phyloP scores from a whole-genome alignment of 2,113 vertebrate species.

The Uropsilus gracilis region DNA sequence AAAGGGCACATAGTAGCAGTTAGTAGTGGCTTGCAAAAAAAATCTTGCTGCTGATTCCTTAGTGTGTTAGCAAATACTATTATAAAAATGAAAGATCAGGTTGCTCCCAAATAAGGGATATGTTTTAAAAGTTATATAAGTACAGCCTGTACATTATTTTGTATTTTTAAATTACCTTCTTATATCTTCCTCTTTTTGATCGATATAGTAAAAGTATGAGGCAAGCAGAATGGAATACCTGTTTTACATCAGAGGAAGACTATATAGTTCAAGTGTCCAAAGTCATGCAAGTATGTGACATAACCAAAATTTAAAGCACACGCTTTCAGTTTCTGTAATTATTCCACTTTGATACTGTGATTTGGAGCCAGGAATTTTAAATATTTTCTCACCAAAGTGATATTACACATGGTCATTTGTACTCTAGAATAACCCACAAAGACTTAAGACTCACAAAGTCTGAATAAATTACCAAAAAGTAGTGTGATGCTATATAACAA shows the following conservation, averaged over 20 bases:
- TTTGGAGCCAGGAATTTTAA: background rate
- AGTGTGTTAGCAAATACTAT: background rate
- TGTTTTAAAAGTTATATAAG: background rate
- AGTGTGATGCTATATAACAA: background rate
- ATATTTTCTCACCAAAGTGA: background rate
- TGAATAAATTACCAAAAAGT: background rate
- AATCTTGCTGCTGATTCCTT: background rate
- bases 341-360: background rate
- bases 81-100: background rate
- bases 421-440: background rate
- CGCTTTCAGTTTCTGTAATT: slow-evolving; percentile 16
- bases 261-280: background rate
- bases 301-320: background rate
- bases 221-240: background rate
- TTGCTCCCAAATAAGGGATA: background rate
- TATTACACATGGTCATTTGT: background rate
- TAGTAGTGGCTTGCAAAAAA: background rate
- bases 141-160: background rate
- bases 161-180: background rate
- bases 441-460: background rate
- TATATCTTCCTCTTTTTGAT: background rate
- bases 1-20: background rate
- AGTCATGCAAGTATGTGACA: background rate
- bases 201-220: background rate
- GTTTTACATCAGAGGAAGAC: background rate